Conservation (phyloP, 2,888 invertebrate genomes). For the Leucophora obtusa region DNA sequence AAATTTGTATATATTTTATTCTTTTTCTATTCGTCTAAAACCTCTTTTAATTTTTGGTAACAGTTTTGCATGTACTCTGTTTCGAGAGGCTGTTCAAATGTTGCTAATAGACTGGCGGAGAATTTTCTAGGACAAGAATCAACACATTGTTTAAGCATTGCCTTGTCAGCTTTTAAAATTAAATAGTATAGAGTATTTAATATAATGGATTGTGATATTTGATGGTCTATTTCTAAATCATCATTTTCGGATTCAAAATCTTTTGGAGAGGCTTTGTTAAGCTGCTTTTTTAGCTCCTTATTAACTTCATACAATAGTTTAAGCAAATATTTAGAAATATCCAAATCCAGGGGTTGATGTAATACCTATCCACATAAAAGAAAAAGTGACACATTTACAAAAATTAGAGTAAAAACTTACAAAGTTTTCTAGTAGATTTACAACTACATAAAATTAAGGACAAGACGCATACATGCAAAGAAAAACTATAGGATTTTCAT, state of each 20-base stretch:
- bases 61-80: slow-evolving; percentile 67
- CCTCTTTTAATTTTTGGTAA: slow-evolving; percentile 63
- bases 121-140: slow-evolving; percentile 34
- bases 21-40: slow-evolving; percentile 39
- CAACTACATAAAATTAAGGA: too few relatives aligned
- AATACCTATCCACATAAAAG: too few relatives aligned
- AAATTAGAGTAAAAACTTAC: too few relatives aligned
- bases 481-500: too few relatives aligned
- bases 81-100: slow-evolving; percentile 64
- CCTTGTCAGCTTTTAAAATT: slow-evolving; percentile 67
- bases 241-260: slow-evolving; percentile 70
- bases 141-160: slow-evolving; percentile 43
- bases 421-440: too few relatives aligned
- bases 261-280: slow-evolving; percentile 59
- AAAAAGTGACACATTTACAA: too few relatives aligned
- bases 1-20: not conserved
- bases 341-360: slow-evolving; percentile 74
- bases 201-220: slow-evolving; percentile 67
- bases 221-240: slow-evolving; percentile 68
- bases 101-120: slow-evolving; percentile 31
- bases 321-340: slow-evolving; percentile 72
- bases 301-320: slow-evolving; percentile 72
- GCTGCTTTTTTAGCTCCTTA: slow-evolving; percentile 65
- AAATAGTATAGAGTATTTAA: slow-evolving; percentile 66
- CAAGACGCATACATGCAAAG: too few relatives aligned